These are phyloP conservation scores for Bubo blakistoni DNA, from an alignment of 2,113 vertebrate genomes.

Conservation along the genomic window DNA sequence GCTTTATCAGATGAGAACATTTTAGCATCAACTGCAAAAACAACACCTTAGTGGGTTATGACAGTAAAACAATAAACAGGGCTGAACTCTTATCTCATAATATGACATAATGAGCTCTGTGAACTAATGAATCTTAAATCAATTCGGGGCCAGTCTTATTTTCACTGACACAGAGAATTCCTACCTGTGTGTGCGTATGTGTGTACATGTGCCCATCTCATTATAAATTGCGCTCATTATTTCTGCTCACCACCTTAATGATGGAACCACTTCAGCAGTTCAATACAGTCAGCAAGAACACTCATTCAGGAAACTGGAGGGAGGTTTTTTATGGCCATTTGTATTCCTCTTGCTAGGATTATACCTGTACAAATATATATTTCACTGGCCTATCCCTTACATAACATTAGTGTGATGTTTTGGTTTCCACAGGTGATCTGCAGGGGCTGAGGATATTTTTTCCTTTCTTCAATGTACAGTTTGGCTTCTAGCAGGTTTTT, in stretches of 20 bases:
- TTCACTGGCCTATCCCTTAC: background rate
- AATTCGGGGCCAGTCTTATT: background rate
- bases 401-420: background rate
- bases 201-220: background rate
- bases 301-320: background rate
- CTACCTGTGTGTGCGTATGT: background rate
- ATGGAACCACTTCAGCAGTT: background rate
- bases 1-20: background rate
- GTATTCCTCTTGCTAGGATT: background rate
- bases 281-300: background rate
- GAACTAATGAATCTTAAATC: constrained; percentile 51
- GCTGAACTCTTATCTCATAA: background rate
- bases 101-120: constrained; percentile 12
- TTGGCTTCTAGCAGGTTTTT: background rate
- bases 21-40: background rate
- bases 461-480: fast-evolving
- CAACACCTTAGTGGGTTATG: background rate
- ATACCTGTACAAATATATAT: background rate
- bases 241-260: background rate
- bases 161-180: background rate
- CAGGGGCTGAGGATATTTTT: background rate
- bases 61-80: background rate
- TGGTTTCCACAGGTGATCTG: background rate
- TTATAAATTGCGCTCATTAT: constrained; percentile 10
- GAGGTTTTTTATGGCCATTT: background rate